A percentile compares a stretch with the other conserved stretches of the same genome.
phyloP scores from a whole-genome alignment of 2,797 vertebrate genomes.

The Telmatherina bonti region DNA sequence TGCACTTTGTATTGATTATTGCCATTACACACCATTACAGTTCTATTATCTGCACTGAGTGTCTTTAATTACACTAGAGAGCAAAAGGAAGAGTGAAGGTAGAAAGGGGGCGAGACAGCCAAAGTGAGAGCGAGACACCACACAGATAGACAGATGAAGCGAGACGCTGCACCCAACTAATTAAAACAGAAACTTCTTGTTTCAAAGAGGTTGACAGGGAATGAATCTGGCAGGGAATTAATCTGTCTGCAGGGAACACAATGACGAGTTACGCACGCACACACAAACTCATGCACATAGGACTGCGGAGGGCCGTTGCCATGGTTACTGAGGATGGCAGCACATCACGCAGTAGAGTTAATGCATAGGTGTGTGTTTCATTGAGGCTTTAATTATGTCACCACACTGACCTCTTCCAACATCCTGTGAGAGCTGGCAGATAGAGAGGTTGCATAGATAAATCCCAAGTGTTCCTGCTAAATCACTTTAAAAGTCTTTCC shows the following conservation, averaged over 20 bases:
- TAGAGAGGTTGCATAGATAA: conserved; percentile 50
- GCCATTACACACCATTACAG: conserved; percentile 78
- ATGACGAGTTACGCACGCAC: conserved; percentile 49
- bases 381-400: conserved; percentile 68
- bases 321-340: conserved; percentile 71
- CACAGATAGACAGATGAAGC: conserved; percentile 70
- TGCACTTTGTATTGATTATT: conserved; percentile 77
- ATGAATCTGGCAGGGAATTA: conserved; percentile 82
- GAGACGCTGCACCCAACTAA: conserved; percentile 78
- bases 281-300: conserved; percentile 33
- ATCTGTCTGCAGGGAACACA: conserved; percentile 78
- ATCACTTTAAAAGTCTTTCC: conserved; percentile 16
- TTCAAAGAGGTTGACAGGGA: conserved; percentile 78
- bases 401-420: conserved; percentile 63
- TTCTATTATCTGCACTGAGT: conserved; percentile 76
- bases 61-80: conserved; percentile 81
- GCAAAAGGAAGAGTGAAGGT: conserved; percentile 52
- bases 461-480: conserved; percentile 27
- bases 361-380: conserved; percentile 69
- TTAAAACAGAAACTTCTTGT: conserved; percentile 84
- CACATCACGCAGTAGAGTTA: conserved; percentile 75
- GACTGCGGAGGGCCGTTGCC: conserved; percentile 74
- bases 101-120: conserved; percentile 28
- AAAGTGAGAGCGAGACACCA: conserved; percentile 43
- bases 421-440: conserved; percentile 23